These are phyloP conservation scores for Argynnis bischoffii DNA, from an alignment of 2,888 invertebrate genomes.

Conservation along the genomic window DNA sequence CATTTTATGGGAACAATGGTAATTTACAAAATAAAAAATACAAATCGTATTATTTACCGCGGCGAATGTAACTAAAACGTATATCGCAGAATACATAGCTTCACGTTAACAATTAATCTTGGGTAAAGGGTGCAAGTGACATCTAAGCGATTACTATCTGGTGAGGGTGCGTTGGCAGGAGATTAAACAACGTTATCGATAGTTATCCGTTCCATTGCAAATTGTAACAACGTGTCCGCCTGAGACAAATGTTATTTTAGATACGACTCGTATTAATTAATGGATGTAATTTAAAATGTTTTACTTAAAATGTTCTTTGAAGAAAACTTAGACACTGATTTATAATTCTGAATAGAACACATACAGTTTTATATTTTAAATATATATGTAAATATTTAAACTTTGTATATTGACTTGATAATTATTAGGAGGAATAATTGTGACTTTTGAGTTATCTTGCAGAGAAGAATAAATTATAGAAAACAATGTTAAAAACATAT, in stretches of 20 bases:
- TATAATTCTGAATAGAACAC: no score
- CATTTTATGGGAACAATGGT: not conserved
- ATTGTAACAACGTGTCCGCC: conserved; percentile 19
- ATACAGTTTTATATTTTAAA: no score
- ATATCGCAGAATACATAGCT: conserved; percentile 16
- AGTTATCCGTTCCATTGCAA: conserved; percentile 24
- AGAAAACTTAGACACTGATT: no score
- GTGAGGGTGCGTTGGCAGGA: conserved; percentile 29
- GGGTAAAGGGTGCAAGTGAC: conserved; percentile 40
- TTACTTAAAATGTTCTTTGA: not conserved
- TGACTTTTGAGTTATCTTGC: no score
- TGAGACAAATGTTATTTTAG: conserved; percentile 14
- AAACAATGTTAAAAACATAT: no score
- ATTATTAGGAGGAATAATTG: no score
- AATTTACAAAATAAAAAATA: not conserved
- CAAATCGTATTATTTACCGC: not conserved
- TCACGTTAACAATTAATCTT: conserved; percentile 41
- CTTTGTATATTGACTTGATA: no score
- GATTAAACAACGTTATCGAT: conserved; percentile 33
- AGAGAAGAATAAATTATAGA: no score
- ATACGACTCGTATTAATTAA: conserved; percentile 4
- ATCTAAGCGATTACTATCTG: conserved; percentile 40
- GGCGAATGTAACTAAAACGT: conserved; percentile 4
- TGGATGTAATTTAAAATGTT: conserved; percentile 1
- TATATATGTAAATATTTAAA: no score